Conservation (phyloP, 2,888 invertebrate genomes). For the Pegoplata infirma region DNA sequence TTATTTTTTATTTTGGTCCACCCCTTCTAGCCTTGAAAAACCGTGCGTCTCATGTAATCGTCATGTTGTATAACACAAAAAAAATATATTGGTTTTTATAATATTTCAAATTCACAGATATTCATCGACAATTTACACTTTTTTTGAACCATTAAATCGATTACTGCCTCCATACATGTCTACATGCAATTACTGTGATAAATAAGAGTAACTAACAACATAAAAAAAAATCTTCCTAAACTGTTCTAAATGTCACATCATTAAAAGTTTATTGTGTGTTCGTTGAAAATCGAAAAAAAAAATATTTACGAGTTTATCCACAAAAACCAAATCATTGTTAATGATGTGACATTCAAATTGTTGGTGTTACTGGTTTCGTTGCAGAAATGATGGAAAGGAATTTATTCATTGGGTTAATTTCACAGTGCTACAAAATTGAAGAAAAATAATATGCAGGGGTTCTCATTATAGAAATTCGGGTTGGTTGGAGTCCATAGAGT, state of each 20-base stretch:
- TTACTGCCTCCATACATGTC: neutral
- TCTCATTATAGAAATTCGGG: no score
- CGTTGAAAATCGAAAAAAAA: slow-evolving; percentile 3
- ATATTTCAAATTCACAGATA: slow-evolving; percentile 51
- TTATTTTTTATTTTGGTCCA: neutral
- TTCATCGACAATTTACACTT: slow-evolving; percentile 55
- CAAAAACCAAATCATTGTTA: slow-evolving; percentile 36
- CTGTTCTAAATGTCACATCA: slow-evolving; percentile 41
- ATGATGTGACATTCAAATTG: slow-evolving; percentile 29
- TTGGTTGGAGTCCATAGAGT: no score
- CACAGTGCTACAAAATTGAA: no score
- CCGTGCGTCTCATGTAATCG: slow-evolving; percentile 46
- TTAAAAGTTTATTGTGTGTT: slow-evolving; percentile 49
- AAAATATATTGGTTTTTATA: slow-evolving; percentile 19
- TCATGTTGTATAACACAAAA: no score
- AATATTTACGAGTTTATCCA: no score
- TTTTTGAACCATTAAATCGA: slow-evolving; percentile 31
- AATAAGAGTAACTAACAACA: neutral
- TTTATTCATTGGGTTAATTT: no score
- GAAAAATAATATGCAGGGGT: no score
- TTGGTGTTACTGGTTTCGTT: neutral
- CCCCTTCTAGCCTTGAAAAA: slow-evolving; percentile 38
- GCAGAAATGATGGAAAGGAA: no score
- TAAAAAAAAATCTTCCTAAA: slow-evolving; percentile 5
- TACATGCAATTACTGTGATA: neutral